Conservation (phyloP, 2,797 vertebrate species). For the Oryzias sinensis region DNA sequence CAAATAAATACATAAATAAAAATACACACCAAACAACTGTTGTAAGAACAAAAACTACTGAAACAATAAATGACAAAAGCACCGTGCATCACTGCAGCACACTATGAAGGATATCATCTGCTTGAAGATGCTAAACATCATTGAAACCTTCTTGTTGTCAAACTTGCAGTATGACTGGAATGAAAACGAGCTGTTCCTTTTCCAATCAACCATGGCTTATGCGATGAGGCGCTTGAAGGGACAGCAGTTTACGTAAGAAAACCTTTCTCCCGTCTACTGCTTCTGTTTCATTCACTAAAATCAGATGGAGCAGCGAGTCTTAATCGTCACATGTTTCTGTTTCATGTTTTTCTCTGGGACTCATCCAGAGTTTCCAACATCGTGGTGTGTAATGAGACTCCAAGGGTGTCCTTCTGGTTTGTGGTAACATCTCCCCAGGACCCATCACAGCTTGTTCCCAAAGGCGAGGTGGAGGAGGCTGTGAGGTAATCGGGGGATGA, state of each 20-base stretch:
- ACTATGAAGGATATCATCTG: no score
- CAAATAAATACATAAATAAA: slow-evolving; percentile 3
- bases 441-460: not conserved
- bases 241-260: slow-evolving; percentile 82
- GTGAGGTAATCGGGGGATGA: slow-evolving; percentile 61
- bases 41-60: no score
- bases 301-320: slow-evolving; percentile 4
- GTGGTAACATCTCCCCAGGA: slow-evolving; percentile 59
- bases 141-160: slow-evolving; percentile 7
- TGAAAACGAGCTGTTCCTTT: slow-evolving; percentile 87
- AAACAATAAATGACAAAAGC: no score
- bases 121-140: no score
- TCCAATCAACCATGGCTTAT: slow-evolving; percentile 88
- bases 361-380: slow-evolving; percentile 68
- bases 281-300: not conserved
- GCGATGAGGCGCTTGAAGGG: slow-evolving; percentile 81
- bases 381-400: slow-evolving; percentile 62
- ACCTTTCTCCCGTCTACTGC: not conserved
- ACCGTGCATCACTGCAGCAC: no score
- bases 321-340: not conserved
- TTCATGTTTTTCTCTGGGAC: slow-evolving; percentile 17
- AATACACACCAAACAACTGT: not conserved
- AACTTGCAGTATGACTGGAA: slow-evolving; percentile 88
- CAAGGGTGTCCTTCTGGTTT: slow-evolving; percentile 79
- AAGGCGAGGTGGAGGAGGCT: slow-evolving; percentile 59